Base-by-base conservation (phyloP, 1,140 invertebrate genomes). In the Drosophila bocki region DNA sequence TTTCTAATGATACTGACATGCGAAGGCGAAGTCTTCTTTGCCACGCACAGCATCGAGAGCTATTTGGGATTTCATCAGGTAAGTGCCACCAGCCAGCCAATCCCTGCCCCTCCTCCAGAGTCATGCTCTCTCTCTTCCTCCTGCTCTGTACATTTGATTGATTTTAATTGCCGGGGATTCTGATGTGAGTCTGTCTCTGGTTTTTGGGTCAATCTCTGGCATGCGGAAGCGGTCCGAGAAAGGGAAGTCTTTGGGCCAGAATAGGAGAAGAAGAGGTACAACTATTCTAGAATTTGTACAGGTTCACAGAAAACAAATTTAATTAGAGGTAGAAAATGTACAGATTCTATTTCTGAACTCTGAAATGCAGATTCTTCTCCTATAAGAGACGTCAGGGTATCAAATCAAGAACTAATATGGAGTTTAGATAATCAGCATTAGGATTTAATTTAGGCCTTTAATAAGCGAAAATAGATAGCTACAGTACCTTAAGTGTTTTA, bases 41-140 rank as follows among this genome's bases (percentile, higher is more conserved):
- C 98, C 44, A 99, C 98, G 45, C 97, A 99, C 94, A 99, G 98
- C 93, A 99, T 99, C 93, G 99, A 99, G 95, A 99, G 97, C 93
- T 99, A 99, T 95, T 95, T 99, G 83, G 99, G 99, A 92, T 99
- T 99, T 95, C 98, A 99, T 95, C 99, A 99, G 97, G 99, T 99
- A 95, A 95, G 93, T 93, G 84, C 75, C 80, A 50, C 57, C 61
- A 45, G 58, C 17, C 48, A 45, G 15, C 35, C 19, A 39, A 22
- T 17, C 11, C 44, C 35, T 32, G 33, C n/a, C 35, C 47, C 71
- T 57, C 50, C 35, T 19, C 15, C 53, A 19, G 12, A 9, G 22
- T 8, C 5, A 15, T 4, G 39, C 11, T 11, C 19, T 22, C 8
- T 29, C 33, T 47, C 35, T 67, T 60, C 13, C 22, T 50, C 50